Evolutionary conservation across 1,140 invertebrate species (phyloP), one percentile per base, ranked within the genome.

Genomic region (Asbolus verrucosus): DNA sequence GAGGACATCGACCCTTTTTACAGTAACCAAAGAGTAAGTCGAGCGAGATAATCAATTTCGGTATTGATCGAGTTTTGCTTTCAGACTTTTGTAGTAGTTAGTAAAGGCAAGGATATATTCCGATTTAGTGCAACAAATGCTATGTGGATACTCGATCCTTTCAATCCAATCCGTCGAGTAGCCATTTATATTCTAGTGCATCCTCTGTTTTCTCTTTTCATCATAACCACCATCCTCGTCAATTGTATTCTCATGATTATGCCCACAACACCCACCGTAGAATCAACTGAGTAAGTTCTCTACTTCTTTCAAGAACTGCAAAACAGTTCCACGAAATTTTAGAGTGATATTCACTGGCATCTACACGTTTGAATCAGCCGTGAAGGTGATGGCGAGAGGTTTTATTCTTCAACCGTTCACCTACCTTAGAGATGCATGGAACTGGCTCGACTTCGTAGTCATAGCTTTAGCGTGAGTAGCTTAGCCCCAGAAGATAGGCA

Each of bases 391-490:
- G 91, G 96, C 96, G 83, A 91, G 97, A 89, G 97, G 97, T 88
- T 98, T 98, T 90, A 96, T 98, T 88, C 89, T 98, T 86, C 92
- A 96, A 89, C 91, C 91, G 87, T 98, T 98, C 91, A 98, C 97
- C 87, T 99, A 98, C 92, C 94, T 99, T 90, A 93, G 97, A 91
- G 97, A 99, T 92, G 94, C 96, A 89, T 98, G 97, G 97, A 99
- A 98, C 91, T 98, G 96, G 96, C 91, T 98, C 88, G 97, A 99
- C 92, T 98, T 99, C 92, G 91, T 97, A 91, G 96, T 98, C 87
- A 98, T 99, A 91, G 89, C 95, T 89, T 94, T 97, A 94, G 96
- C 96, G 96, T 98, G 93, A 97, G 96, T 97, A 89, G 80, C 73
- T 69, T 80, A 80, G 79, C 43, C 36, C 67, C 77, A 79, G 77